phyloP scores from a whole-genome alignment of 2,113 vertebrate genomes.

The Pithys albifrons region DNA sequence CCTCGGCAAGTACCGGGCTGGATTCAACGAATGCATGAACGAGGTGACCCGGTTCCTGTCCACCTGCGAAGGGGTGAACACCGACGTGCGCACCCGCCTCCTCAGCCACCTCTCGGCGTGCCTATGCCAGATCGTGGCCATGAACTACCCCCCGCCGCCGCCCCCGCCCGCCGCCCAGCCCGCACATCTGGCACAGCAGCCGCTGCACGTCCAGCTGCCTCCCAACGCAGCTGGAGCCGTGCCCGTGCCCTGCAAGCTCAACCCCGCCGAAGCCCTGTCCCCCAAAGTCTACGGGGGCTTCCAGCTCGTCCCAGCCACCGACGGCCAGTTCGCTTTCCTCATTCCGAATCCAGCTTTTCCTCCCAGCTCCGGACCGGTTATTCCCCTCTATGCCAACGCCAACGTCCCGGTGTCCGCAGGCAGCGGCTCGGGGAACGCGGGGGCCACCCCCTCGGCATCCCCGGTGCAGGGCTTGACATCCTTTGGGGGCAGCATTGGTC shows the following conservation, averaged over 20 bases:
- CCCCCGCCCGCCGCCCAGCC: conserved; percentile 55
- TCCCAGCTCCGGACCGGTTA: conserved; percentile 71
- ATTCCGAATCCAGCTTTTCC: conserved; percentile 84
- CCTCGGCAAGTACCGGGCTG: conserved; percentile 87
- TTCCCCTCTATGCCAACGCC: conserved; percentile 79
- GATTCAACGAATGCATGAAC: conserved; percentile 92
- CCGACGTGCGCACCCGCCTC: conserved; percentile 84
- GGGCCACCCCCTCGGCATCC: conserved; percentile 62
- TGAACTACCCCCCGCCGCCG: conserved; percentile 77
- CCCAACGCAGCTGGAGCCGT: conserved; percentile 67
- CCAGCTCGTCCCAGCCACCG: conserved; percentile 82
- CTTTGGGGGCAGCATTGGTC: conserved; percentile 72
- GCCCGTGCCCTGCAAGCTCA: conserved; percentile 83
- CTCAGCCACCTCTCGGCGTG: conserved; percentile 87
- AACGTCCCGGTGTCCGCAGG: conserved; percentile 76
- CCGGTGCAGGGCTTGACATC: conserved; percentile 90
- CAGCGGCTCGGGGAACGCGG: conserved; percentile 59
- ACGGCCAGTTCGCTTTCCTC: conserved; percentile 87
- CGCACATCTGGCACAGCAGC: conserved; percentile 82
- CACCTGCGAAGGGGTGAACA: conserved; percentile 86
- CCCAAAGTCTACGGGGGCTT: conserved; percentile 85
- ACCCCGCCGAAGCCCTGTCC: conserved; percentile 77
- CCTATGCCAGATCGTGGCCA: conserved; percentile 86
- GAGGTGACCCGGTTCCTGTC: conserved; percentile 88
- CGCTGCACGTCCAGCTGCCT: conserved; percentile 87